These are phyloP conservation scores for Andrena bucephala DNA, from an alignment of 2,888 invertebrate genomes.

Conservation along the genomic window DNA sequence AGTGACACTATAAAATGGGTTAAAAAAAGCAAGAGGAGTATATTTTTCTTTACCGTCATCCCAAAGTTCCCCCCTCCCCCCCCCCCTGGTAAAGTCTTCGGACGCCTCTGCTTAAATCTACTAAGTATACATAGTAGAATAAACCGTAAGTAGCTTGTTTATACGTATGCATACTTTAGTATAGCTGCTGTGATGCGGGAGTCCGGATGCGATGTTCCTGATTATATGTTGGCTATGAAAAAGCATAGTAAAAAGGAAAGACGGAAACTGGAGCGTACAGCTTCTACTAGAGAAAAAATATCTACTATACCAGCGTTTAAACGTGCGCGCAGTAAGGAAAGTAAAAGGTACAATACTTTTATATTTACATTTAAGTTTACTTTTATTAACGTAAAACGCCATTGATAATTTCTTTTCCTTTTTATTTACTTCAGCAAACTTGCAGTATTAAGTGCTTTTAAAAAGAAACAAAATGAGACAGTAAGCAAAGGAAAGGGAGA, in stretches of 20 bases:
- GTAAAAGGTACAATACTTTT: conserved; percentile 16
- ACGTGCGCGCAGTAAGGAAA: conserved; percentile 5
- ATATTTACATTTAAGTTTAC: background rate
- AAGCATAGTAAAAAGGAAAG: conserved; percentile 88
- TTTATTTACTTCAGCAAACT: conserved; percentile 20
- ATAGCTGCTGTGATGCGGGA: conserved; percentile 96
- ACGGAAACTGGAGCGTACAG: conserved; percentile 86
- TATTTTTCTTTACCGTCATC: no score
- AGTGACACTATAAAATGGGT: no score
- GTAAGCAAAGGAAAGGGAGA: background rate
- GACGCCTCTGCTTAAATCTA: background rate
- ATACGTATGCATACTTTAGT: conserved; percentile 85
- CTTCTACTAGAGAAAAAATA: conserved; percentile 87
- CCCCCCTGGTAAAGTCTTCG: no score
- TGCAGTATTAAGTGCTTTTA: background rate
- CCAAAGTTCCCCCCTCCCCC: no score
- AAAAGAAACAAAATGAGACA: background rate
- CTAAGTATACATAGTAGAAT: background rate
- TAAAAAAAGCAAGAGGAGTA: no score
- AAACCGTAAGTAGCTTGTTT: background rate
- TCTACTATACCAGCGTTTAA: conserved; percentile 58
- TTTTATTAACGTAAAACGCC: background rate
- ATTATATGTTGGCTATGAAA: conserved; percentile 93
- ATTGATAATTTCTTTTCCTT: background rate
- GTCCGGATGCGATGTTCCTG: conserved; percentile 96